phyloP scores from a whole-genome alignment of 2,797 vertebrate species.

The Bovichtus diacanthus region DNA sequence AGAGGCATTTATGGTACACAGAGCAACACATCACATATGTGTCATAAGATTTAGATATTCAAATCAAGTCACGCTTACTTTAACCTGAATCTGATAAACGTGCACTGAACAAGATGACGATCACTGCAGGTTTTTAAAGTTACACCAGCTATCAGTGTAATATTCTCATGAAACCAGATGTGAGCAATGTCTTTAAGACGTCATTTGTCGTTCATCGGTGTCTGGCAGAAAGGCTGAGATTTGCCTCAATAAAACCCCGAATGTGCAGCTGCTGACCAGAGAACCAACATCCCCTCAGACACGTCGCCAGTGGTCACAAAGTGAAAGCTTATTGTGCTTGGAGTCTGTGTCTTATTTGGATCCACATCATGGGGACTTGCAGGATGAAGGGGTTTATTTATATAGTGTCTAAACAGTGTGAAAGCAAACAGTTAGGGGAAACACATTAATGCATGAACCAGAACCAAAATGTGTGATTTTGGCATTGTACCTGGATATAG shows the following conservation, averaged over 20 bases:
- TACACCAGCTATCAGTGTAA: background rate
- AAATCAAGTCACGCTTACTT: background rate
- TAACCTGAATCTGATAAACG: background rate
- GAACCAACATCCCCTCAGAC: constrained; percentile 14
- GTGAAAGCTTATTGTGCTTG: constrained; percentile 41
- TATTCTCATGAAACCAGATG: background rate
- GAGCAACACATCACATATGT: background rate
- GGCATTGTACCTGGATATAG: background rate
- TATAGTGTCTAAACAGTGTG: constrained; percentile 3
- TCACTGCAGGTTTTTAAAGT: background rate
- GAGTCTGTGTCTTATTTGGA: constrained; percentile 34
- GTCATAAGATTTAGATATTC: background rate
- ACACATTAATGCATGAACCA: constrained; percentile 21
- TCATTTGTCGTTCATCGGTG: background rate
- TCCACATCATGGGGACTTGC: constrained; percentile 3
- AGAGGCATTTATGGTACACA: background rate
- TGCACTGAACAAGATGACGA: background rate
- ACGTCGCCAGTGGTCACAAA: constrained; percentile 21
- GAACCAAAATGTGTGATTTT: constrained; percentile 26
- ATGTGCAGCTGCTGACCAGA: constrained; percentile 14
- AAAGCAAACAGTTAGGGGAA: constrained; percentile 40
- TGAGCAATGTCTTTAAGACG: background rate
- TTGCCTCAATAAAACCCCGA: background rate
- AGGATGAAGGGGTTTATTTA: constrained; percentile 41
- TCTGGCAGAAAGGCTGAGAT: constrained; percentile 1